These are phyloP conservation scores for Malaclemys terrapin DNA, from an alignment of 2,113 vertebrate genomes.

Conservation along the genomic window DNA sequence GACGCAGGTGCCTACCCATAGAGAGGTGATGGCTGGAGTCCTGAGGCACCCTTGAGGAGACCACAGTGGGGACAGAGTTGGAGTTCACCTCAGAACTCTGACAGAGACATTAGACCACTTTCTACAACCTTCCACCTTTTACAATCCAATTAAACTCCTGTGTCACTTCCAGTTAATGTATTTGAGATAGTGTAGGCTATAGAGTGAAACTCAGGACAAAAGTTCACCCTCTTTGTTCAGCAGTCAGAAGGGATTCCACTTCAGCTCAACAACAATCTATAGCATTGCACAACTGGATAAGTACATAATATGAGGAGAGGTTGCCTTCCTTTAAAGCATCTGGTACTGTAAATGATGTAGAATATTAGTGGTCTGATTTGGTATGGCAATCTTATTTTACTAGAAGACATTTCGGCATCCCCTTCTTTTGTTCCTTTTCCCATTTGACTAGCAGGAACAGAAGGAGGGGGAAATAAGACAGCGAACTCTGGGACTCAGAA, in stretches of 20 bases:
- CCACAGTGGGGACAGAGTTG: background rate
- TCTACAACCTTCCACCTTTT: background rate
- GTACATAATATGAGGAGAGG: background rate
- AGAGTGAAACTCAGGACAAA: background rate
- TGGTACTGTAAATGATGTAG: background rate
- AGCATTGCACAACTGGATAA: background rate
- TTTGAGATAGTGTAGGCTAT: background rate
- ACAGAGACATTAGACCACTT: background rate
- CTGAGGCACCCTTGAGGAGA: background rate
- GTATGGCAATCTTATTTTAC: background rate
- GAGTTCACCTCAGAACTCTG: background rate
- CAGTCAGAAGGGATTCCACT: background rate
- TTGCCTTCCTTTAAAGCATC: background rate
- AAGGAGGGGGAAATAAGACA: fast-evolving
- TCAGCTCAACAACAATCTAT: background rate
- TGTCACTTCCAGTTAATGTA: background rate
- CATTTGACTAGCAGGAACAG: background rate
- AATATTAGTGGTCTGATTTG: background rate
- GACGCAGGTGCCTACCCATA: background rate
- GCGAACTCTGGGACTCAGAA: background rate
- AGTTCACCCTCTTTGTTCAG: background rate
- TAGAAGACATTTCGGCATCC: fast-evolving
- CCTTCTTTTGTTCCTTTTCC: background rate
- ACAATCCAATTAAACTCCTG: background rate
- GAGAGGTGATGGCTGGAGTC: background rate